Conservation (phyloP, 2,113 vertebrate genomes). For the Peromyscus polionotus region DNA sequence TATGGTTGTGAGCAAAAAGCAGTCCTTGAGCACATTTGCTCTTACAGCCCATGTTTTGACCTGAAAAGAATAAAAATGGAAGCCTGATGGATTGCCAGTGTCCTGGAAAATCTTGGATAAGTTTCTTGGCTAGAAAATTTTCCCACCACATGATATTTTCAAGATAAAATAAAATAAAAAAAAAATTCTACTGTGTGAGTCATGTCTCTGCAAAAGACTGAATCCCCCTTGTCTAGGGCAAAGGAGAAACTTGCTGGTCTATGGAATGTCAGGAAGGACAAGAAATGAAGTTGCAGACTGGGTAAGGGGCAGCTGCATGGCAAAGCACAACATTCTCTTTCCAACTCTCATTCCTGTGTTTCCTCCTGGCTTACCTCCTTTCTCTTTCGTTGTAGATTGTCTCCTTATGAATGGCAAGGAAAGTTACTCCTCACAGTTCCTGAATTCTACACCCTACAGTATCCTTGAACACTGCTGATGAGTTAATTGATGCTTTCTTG, state of each 20-base stretch:
- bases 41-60: not conserved
- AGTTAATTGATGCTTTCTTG: not conserved
- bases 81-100: not conserved
- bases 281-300: not conserved
- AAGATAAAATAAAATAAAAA: constrained; percentile 39
- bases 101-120: constrained; percentile 27
- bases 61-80: constrained; percentile 33
- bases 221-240: not conserved
- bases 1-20: not conserved
- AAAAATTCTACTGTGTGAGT: constrained; percentile 27
- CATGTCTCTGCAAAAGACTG: constrained; percentile 18
- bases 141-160: constrained; percentile 31
- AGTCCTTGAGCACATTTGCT: not conserved
- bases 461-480: not conserved
- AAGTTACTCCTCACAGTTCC: not conserved
- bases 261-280: not conserved
- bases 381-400: not conserved
- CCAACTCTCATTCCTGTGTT: not conserved
- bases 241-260: constrained; percentile 8
- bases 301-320: not conserved
- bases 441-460: not conserved
- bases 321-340: not conserved
- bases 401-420: not conserved
- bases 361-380: not conserved
- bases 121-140: constrained; percentile 46